Base-by-base conservation (phyloP, 2,113 vertebrate species). In the Hemiscyllium ocellatum region DNA sequence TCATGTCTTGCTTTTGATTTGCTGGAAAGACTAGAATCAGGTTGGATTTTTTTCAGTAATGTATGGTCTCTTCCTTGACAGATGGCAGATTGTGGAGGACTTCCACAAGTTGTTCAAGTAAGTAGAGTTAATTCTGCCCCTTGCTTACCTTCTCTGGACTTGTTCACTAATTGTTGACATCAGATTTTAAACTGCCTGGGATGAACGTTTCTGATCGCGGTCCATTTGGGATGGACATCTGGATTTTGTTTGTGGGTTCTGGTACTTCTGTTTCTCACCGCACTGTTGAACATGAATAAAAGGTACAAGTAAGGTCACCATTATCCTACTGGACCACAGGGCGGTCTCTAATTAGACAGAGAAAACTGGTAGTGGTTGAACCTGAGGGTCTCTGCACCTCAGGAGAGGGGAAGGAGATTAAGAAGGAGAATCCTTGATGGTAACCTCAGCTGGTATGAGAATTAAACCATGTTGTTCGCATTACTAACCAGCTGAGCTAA, bases 21-120 rank as follows among this genome's bases (percentile, higher is more conserved):
- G 12, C 87, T n/a, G 33, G 33, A 22, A 91, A 61, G 33, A 2
- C 19, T 22, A 24, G 0, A 94, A 13, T 20, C 91, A 69, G 6
- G 65, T 68, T 65, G 13, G 42, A 19, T 66, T 47, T 72, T 72
- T 2, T 47, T 5, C 65, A 94, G 91, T 68, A 37, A 94, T 20
- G 19, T 47, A 50, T 72, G 42, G 61, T 50, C 56, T 15, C 94
- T 95, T 96, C 78, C 96, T 95, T 97, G 97, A 96, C 96, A 99
- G 99, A 99, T 99, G 99, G 98, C 98, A 0, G 99, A 99, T 97
- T 99, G 99, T 2, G 99, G 99, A 50, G 99, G 99, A 42, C 97
- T 99, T 94, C 99, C 99, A 52, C 99, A 99, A 97, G 98, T 99
- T 83, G 98, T 99, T 95, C 99, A 99, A 98, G 99, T 99, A 97